Conservation (phyloP, 2,888 invertebrate species). For the Sphinx pinastri region DNA sequence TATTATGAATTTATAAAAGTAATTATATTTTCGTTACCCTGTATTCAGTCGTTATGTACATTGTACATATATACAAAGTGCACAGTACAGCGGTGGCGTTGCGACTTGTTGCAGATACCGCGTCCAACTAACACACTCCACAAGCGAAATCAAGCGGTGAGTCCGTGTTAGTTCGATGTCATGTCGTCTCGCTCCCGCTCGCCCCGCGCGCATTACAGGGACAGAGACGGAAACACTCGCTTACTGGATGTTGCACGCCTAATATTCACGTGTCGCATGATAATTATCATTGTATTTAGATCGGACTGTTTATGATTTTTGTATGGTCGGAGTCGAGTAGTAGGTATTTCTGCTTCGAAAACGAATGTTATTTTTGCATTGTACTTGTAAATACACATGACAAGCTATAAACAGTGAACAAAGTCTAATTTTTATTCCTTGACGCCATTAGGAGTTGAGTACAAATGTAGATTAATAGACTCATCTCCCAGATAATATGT, state of each 20-base stretch:
- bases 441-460: background rate
- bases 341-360: background rate
- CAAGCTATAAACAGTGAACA: background rate
- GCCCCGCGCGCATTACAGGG: slow-evolving; percentile 7
- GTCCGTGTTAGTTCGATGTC: slow-evolving; percentile 65
- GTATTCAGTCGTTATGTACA: background rate
- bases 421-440: background rate
- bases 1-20: background rate
- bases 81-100: slow-evolving; percentile 47
- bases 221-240: slow-evolving; percentile 8
- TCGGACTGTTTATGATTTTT: background rate
- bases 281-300: background rate
- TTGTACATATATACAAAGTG: slow-evolving; percentile 25
- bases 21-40: background rate
- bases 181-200: slow-evolving; percentile 47
- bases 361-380: background rate
- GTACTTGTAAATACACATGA: background rate
- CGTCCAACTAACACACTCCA: slow-evolving; percentile 67
- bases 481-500: background rate
- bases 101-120: slow-evolving; percentile 71
- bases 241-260: slow-evolving; percentile 18
- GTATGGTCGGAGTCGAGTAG: background rate
- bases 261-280: slow-evolving; percentile 7
- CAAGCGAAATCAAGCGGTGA: slow-evolving; percentile 71
- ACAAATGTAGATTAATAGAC: too few species aligned